Conservation (phyloP, 2,888 invertebrate species). For the Adelphocoris suturalis region DNA sequence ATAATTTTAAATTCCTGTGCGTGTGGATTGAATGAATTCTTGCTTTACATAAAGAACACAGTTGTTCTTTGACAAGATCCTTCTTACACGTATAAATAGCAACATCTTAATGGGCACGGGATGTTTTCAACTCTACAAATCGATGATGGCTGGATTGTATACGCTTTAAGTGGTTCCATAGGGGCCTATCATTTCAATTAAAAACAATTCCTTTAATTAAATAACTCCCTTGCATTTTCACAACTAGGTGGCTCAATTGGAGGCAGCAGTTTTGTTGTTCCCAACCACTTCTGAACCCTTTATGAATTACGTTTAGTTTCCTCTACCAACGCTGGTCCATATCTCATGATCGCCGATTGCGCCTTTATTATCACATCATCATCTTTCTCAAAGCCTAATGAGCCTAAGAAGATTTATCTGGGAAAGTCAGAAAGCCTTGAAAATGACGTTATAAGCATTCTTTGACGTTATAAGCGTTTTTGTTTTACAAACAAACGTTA, state of each 20-base stretch:
- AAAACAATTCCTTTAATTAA: neutral
- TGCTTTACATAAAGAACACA: no score
- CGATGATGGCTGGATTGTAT: neutral
- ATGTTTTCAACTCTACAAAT: neutral
- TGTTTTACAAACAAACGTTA: no score
- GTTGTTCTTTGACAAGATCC: no score
- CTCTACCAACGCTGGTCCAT: neutral
- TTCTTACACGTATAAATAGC: neutral
- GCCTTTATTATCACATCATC: no score
- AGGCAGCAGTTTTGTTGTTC: neutral
- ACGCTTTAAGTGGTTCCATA: neutral
- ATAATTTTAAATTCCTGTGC: no score
- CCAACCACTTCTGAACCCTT: neutral
- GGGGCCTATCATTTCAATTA: conserved; percentile 31
- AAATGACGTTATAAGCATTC: no score
- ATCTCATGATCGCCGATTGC: neutral
- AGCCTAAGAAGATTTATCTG: no score
- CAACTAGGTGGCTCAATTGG: neutral
- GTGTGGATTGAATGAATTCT: no score
- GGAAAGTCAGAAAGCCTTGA: no score
- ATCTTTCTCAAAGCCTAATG: no score
- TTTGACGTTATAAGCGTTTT: no score
- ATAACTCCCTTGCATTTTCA: conserved; percentile 10
- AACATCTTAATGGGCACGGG: neutral
- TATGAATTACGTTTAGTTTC: conserved; percentile 5